Evolutionary conservation across 2,797 vertebrate species (phyloP), one percentile per base, ranked within the genome.

Genomic region (Thaleichthys pacificus): DNA sequence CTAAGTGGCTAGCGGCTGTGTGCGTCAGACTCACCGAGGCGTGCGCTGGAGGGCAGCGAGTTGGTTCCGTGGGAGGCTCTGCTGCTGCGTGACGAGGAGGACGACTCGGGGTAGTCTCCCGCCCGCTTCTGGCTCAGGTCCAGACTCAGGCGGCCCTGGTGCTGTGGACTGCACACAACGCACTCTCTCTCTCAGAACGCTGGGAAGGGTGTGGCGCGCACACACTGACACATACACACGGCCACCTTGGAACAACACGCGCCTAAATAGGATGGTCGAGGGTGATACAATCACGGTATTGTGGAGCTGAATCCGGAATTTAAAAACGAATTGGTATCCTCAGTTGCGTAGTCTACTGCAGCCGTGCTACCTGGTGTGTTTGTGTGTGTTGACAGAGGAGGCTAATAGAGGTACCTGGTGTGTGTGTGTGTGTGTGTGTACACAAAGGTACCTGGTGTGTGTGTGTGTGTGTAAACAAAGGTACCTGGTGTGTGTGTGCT

Each of bases 41-140:
- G 94, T 77, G 97, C 93, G 22, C 95, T 96, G 87, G 97, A 97
- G 21, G 97, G 97, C 83, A 97, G 92, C 7, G 97, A 99, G 90
- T 98, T 96, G 83, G 96, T 98, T 86, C 97, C 96, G 61, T 99
- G 95, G 80, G 97, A 95, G 58, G 96, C 84, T 91, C 95, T 93
- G 82, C 89, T 91, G 87, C 94, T 93, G 57, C 93, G 93, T n/a
- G 95, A 89, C 12, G 91, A 92, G 76, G 97, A 95, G 0, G 96
- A 91, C 69, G 93, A 94, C 73, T 98, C 97, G 1, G 80, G 86
- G 74, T 87, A 93, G 78, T 92, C 91, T 22, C 71, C 80, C 0
- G 74, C 66, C 57, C 92, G 93, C 84, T 98, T 95, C 88, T 96
- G 95, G 92, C 95, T 98, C 65, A 98, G 90, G 80, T 99, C 97